phyloP scores from a whole-genome alignment of 2,888 invertebrate genomes.

The Noctua comes region DNA sequence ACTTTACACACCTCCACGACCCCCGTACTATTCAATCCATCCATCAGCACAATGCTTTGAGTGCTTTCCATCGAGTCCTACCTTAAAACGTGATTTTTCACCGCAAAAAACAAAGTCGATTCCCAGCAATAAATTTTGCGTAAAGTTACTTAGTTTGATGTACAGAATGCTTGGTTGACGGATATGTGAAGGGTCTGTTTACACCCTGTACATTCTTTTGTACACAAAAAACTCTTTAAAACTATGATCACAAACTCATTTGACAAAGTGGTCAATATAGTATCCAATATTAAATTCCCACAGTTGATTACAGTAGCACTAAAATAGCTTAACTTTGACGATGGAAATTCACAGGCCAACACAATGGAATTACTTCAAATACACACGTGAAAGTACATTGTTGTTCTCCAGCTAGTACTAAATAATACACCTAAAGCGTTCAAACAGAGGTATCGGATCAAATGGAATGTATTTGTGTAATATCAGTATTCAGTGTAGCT shows the following conservation, averaged over 20 bases:
- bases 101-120: too few species aligned
- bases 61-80: too few species aligned
- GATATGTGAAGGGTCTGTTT: too few species aligned
- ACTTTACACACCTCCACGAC: too few species aligned
- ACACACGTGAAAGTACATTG: not conserved
- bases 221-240: not conserved
- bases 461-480: constrained; percentile 32
- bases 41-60: too few species aligned
- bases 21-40: too few species aligned
- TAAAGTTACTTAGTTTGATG: too few species aligned
- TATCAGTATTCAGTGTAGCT: not conserved
- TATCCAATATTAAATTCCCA: not conserved
- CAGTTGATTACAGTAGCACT: not conserved
- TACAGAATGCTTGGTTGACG: too few species aligned
- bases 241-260: not conserved
- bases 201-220: not conserved
- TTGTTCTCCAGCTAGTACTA: not conserved
- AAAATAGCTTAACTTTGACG: not conserved
- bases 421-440: constrained; percentile 17
- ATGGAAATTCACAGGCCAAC: not conserved
- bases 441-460: constrained; percentile 3
- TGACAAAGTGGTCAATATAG: not conserved
- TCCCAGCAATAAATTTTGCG: too few species aligned
- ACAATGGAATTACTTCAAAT: not conserved
- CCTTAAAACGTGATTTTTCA: too few species aligned